phyloP scores from a whole-genome alignment of 2,888 invertebrate species.

The Busseola fusca region DNA sequence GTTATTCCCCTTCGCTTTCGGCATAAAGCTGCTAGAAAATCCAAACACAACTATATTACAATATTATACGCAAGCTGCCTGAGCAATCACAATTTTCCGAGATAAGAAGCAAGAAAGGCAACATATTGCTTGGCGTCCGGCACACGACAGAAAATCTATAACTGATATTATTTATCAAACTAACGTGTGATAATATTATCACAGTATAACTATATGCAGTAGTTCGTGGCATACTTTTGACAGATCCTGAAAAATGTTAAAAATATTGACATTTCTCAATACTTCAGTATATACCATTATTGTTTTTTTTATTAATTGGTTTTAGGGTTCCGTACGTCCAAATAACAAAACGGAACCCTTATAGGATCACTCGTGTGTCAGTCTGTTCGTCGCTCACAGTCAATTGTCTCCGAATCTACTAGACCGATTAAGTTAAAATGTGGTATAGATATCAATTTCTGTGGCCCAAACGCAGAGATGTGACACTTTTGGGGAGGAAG shows the following conservation, averaged over 20 bases:
- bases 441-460: too few species aligned
- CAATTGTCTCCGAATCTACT: too few species aligned
- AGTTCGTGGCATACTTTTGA: neutral
- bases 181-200: neutral
- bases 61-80: constrained; percentile 24
- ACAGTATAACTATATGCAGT: constrained; percentile 8
- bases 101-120: constrained; percentile 34
- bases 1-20: neutral
- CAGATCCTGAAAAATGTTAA: neutral
- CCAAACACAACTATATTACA: constrained; percentile 12
- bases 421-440: too few species aligned
- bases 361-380: too few species aligned
- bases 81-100: constrained; percentile 37
- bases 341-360: too few species aligned
- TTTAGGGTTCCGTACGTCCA: too few species aligned
- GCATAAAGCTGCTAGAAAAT: neutral
- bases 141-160: constrained; percentile 25
- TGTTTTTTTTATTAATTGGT: too few species aligned
- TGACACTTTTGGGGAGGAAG: too few species aligned
- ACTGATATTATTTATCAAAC: constrained; percentile 19
- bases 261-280: neutral
- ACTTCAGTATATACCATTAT: neutral
- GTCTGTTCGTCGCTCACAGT: too few species aligned
- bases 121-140: constrained; percentile 28
- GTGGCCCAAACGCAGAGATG: too few species aligned